These are phyloP conservation scores for Luscinia megarhynchos DNA, from an alignment of 2,797 vertebrate species.

Conservation along the genomic window DNA sequence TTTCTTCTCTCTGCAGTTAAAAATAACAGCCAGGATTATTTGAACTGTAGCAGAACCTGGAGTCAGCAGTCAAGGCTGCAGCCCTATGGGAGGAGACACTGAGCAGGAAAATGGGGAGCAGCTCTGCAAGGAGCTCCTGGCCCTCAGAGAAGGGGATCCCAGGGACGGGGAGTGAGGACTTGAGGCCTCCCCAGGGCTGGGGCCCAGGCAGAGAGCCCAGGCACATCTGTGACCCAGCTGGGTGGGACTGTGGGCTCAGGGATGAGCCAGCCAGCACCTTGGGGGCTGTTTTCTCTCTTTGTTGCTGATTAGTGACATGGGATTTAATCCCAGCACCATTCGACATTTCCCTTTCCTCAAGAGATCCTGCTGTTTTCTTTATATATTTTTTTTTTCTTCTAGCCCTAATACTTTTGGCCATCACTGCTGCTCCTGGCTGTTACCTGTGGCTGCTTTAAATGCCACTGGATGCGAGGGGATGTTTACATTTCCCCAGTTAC, in stretches of 20 bases:
- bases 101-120: neutral
- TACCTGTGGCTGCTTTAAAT: constrained; percentile 67
- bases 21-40: neutral
- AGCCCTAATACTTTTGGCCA: neutral
- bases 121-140: neutral
- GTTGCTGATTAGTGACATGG: neutral
- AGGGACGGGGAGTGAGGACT: neutral
- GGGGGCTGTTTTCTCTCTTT: neutral
- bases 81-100: neutral
- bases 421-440: neutral
- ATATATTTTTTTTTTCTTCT: neutral
- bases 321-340: neutral
- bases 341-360: neutral
- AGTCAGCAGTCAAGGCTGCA: neutral
- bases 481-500: constrained; percentile 47
- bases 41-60: neutral
- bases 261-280: neutral
- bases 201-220: neutral
- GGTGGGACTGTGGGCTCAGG: neutral
- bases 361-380: constrained; percentile 21
- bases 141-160: fast-evolving
- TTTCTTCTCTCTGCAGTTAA: neutral
- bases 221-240: neutral
- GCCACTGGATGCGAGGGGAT: neutral
- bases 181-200: neutral